Evolutionary conservation across 2,113 vertebrate genomes (phyloP), one percentile per base, ranked within the genome.

Genomic region (Rhipidura dahli): DNA sequence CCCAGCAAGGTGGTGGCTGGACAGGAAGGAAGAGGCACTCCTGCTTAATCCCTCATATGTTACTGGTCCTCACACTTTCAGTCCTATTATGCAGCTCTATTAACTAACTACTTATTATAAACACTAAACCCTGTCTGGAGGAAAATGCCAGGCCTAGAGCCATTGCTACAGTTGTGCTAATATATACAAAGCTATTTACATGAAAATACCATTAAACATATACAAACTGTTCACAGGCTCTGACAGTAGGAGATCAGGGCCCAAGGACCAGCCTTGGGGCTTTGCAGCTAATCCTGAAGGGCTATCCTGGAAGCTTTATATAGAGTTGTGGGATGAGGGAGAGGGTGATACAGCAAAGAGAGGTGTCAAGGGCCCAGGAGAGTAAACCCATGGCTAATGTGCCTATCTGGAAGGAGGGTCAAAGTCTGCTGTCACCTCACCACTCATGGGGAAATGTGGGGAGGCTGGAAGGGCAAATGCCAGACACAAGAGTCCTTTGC

Each of bases 161-260:
- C 20, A 1, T 39, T 96, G 96, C 96, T 96, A 96, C 96, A 97
- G 40, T 73, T 94, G 65, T 96, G 95, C 93, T 96, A 96, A 91
- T 95, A 96, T 94, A 95, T 95, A 97, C 84, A 97, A 70, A 96
- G 83, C 94, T 93, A 94, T 94, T 93, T 95, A 97, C 93, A 95
- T 11, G 21, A 87, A 95, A 91, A 85, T 93, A 84, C 71, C 77
- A 78, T 93, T 70, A 83, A 83, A 96, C 83, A 72, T 92, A 93
- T 89, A 96, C 69, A 96, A 96, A 96, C 83, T 93, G 77, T 96
- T 97, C 89, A 91, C 85, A 90, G 89, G 86, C 89, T 95, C 93
- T 91, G 75, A 95, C 85, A 79, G 42, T 37, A 92, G 54, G 88
- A 94, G 60, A 85, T 76, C 64, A 73, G 54, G 57, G 87, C 57